phyloP scores from a whole-genome alignment of 1,140 invertebrate species.

The Camponotus floridanus region DNA sequence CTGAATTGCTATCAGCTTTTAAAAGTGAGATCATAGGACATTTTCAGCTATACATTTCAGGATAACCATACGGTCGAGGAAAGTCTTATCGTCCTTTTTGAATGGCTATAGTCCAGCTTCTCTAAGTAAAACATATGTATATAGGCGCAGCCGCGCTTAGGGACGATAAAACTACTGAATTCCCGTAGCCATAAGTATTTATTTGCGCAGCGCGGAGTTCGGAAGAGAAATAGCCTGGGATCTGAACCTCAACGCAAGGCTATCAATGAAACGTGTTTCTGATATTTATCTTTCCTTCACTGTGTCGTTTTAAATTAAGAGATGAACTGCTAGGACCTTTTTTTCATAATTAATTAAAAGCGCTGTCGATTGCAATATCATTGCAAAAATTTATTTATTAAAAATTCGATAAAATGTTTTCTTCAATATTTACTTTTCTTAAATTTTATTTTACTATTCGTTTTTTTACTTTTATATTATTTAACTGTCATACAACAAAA shows the following conservation, averaged over 20 bases:
- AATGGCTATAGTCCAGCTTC: slow-evolving; percentile 30
- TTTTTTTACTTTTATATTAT: not conserved
- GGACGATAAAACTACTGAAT: slow-evolving; percentile 64
- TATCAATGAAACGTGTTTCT: slow-evolving; percentile 41
- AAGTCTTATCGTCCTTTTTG: slow-evolving; percentile 63
- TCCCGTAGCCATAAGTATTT: slow-evolving; percentile 56
- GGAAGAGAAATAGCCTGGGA: slow-evolving; percentile 21
- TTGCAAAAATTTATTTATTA: too few relatives aligned
- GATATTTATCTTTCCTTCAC: slow-evolving; percentile 49
- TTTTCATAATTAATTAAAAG: slow-evolving; percentile 22
- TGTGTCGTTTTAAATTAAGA: not conserved
- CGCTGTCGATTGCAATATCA: not conserved
- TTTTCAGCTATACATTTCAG: slow-evolving; percentile 38
- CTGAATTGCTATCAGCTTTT: not conserved
- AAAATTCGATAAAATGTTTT: slow-evolving; percentile 1
- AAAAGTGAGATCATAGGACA: slow-evolving; percentile 29
- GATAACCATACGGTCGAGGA: slow-evolving; percentile 12
- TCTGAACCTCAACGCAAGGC: slow-evolving; percentile 36
- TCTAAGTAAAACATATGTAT: slow-evolving; percentile 69
- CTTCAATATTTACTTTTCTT: not conserved
- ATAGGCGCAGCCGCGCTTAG: slow-evolving; percentile 48
- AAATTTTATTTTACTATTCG: not conserved
- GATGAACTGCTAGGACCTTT: not conserved
- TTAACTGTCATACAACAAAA: not conserved
- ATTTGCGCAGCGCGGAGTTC: slow-evolving; percentile 59